These are phyloP conservation scores for Tupiocoris notatus DNA, from an alignment of 2,888 invertebrate genomes.

Conservation along the genomic window DNA sequence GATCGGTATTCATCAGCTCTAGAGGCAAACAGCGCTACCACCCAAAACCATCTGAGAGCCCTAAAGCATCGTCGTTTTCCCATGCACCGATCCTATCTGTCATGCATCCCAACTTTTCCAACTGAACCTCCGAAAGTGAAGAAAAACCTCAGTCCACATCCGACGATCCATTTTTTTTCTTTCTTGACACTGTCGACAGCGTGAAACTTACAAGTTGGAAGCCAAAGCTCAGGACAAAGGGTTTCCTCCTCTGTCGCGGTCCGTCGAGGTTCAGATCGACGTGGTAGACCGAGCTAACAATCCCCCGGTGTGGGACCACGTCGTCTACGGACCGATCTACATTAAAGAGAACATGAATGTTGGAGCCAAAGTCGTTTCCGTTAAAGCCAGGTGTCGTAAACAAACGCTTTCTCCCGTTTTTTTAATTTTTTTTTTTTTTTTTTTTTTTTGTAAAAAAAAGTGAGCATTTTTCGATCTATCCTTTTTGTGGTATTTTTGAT, in stretches of 20 bases:
- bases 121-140: not conserved
- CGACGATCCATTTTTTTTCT: slow-evolving; percentile 2
- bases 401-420: not conserved
- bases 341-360: slow-evolving; percentile 97
- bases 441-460: slow-evolving; percentile 42
- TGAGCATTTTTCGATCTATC: slow-evolving; percentile 3
- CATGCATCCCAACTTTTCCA: not conserved
- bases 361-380: slow-evolving; percentile 95
- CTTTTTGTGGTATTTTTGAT: slow-evolving; percentile 36
- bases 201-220: slow-evolving; percentile 97
- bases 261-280: slow-evolving; percentile 97
- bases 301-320: slow-evolving; percentile 96
- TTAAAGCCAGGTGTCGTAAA: slow-evolving; percentile 83
- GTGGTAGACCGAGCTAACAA: slow-evolving; percentile 98
- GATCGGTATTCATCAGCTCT: slow-evolving; percentile 6
- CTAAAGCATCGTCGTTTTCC: slow-evolving; percentile 3
- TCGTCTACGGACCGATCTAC: slow-evolving; percentile 94
- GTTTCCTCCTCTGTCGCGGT: slow-evolving; percentile 89
- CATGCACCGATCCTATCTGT: not conserved
- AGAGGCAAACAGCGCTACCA: slow-evolving; percentile 39
- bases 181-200: slow-evolving; percentile 59
- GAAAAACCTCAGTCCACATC: not conserved
- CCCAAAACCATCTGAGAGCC: slow-evolving; percentile 38
- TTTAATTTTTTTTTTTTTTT: slow-evolving; percentile 45
- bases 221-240: slow-evolving; percentile 98